Evolutionary conservation across 1,140 invertebrate genomes (phyloP), one percentile per base, ranked within the genome.

Genomic region (Medauroidea extradentata): DNA sequence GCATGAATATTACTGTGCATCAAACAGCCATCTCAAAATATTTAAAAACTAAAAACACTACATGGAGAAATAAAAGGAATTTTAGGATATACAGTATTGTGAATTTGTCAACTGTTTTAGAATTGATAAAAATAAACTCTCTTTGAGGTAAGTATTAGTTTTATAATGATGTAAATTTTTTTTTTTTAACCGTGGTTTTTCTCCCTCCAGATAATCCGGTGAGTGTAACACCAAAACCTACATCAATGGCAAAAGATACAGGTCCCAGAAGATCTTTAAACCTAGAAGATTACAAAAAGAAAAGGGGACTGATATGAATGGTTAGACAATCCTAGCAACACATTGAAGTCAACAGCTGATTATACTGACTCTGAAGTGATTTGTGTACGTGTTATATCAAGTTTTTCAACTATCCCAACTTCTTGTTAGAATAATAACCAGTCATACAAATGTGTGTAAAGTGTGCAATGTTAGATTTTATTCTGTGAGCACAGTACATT

Each of bases 281-380:
- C 73, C 77, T 98, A 51, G 93, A 96, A 75, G 95, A 96, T 71
- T 98, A 97, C 75, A 98, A 98, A 79, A 96, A 96, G 77, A 91
- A 94, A 71, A 84, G 94, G 62, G 94, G 95, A 53, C 85, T 97
- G 49, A 97, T 97, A 75, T 94, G 85, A 82, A 44, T 7, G 11
- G 11, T 34, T 34, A 11, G 29, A 34, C 11, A 34, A 34, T 34
- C 11, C 11, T 34, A 34, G 29, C 11, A 11, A 34, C 29, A 34
- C 4, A 7, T 34, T 34, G 29, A 34, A 34, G 11, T 34, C 29
- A 34, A 11, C 29, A 34, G 29, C 4, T 34, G 5, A 11, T 34
- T 34, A 34, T 34, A 11, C 29, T 34, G 29, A 34, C 11, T 34
- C n/a, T 7, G 11, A 7, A 11, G 29, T 34, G 29, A 34, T 11